These are phyloP conservation scores for Dipodomys spectabilis DNA, from an alignment of 2,113 vertebrate genomes.

Conservation along the genomic window DNA sequence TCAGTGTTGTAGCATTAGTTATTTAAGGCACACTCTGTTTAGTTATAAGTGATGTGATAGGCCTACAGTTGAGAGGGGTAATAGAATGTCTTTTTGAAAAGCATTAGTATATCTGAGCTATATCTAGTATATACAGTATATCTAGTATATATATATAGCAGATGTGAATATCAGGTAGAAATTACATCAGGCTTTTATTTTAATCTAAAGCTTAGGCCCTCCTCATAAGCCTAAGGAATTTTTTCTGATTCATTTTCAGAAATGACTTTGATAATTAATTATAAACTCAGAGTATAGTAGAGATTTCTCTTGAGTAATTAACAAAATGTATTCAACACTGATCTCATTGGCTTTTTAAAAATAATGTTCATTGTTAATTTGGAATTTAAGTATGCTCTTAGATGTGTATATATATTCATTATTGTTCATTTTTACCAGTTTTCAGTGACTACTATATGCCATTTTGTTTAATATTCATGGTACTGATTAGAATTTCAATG, in stretches of 20 bases:
- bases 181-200: neutral
- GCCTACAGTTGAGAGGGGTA: neutral
- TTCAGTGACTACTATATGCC: neutral
- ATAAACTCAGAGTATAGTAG: neutral
- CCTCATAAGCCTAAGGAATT: neutral
- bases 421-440: slow-evolving; percentile 5
- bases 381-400: neutral
- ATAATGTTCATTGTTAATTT: slow-evolving; percentile 12
- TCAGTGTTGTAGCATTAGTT: neutral
- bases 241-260: slow-evolving; percentile 1
- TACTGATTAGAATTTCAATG: neutral
- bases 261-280: slow-evolving; percentile 32
- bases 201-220: neutral
- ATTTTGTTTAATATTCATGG: neutral
- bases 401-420: neutral
- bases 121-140: no score
- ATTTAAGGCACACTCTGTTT: neutral
- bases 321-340: neutral
- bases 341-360: neutral
- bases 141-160: neutral
- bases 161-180: neutral
- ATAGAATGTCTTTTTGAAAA: neutral
- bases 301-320: slow-evolving; percentile 38
- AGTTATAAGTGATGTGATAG: neutral
- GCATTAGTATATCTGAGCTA: neutral